Base-by-base conservation (phyloP, 2,797 vertebrate genomes). In the Coranthus polyacanthus region DNA sequence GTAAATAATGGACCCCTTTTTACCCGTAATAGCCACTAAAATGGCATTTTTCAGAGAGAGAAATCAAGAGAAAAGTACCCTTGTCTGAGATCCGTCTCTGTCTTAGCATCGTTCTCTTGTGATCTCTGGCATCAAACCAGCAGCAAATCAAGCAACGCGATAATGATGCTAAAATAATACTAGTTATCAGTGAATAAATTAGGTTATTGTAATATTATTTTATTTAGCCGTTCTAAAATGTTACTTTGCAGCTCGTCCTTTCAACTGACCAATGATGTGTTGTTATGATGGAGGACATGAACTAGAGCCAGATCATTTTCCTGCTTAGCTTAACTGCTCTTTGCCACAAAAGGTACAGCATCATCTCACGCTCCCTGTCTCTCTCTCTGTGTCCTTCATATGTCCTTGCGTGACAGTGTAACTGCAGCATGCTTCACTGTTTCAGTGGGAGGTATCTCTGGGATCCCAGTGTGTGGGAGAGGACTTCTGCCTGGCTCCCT, bases 361-460 rank as follows among this genome's bases (percentile, higher is more conserved):
- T 55, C 47, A 70, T 78, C 64, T n/a, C 59, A 72, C 56, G 52
- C 15, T 57, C 29, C 50, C 56, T 26, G 46, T 43, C 66, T 49
- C 29, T 52, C 56, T 26, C 50, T 43, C 66, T 49, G 46, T 57
- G 85, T 88, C 92, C 92, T 93, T 93, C 86, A 92, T 29, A 29
- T 68, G 90, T 88, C 93, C 93, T 93, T 92, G 87, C 67, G 42
- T 85, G 85, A 83, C 74, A 75, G 75, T 63, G 71, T 44, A 64
- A 81, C 79, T 79, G 88, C 82, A 68, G 89, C 17, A 50, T 72
- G 85, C 81, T 75, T 68, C 81, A 61, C 58, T 36, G 61, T 76
- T 83, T 79, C 84, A 39, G 81, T 79, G 78, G 82, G 86, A 89
- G 76, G 64, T 73, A 80, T 85, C 79, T 80, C 75, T 79, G 78